Percentiles rank a stretch among this genome's conserved stretches.
phyloP scores from a whole-genome alignment of 2,888 invertebrate species.

The Callinectes sapidus region DNA sequence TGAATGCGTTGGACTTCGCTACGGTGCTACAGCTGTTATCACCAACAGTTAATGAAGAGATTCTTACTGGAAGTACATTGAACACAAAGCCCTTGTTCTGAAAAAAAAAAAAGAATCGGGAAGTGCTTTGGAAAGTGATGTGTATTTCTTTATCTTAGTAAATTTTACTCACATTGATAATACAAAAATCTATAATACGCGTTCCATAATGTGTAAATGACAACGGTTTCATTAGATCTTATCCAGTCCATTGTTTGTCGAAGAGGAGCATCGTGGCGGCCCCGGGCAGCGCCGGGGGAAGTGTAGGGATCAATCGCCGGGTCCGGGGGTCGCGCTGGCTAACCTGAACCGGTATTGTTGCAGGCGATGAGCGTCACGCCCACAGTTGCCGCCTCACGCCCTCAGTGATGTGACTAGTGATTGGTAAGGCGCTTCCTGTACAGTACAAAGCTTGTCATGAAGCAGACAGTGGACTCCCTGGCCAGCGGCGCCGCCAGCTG shows the following conservation, averaged over 20 bases:
- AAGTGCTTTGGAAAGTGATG: neutral
- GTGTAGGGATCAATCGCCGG: neutral
- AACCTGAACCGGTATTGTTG: constrained; percentile 23
- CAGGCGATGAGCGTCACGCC: constrained; percentile 18
- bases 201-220: neutral
- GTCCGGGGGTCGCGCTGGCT: neutral
- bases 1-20: neutral
- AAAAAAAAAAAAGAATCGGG: too few species aligned
- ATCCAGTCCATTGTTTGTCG: neutral
- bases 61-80: neutral
- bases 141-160: neutral
- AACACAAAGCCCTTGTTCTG: neutral
- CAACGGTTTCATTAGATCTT: neutral
- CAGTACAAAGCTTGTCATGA: constrained; percentile 39
- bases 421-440: neutral
- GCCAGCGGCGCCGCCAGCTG: constrained; percentile 22
- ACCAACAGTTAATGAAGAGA: neutral
- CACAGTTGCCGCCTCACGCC: neutral
- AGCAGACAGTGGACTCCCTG: constrained; percentile 40
- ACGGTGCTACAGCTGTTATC: neutral
- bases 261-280: neutral
- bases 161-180: neutral
- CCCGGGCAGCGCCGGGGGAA: neutral
- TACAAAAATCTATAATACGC: neutral
- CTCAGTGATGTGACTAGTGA: constrained; percentile 25